Conservation (phyloP, 2,888 invertebrate species). For the Thelaira solivaga region DNA sequence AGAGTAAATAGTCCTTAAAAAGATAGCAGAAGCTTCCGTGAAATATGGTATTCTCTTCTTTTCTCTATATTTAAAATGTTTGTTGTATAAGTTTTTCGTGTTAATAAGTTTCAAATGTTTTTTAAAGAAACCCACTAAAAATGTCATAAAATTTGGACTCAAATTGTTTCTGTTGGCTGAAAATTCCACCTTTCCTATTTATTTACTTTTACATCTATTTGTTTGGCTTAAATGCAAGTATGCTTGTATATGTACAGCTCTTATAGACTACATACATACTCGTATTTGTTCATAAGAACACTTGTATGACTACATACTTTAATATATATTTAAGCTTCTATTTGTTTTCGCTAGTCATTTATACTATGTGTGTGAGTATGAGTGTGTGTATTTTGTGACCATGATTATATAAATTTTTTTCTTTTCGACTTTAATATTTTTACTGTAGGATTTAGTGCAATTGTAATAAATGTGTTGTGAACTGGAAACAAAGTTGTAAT, state of each 20-base stretch:
- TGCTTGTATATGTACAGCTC: too few relatives aligned
- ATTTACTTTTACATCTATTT: not conserved
- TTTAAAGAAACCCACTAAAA: constrained; percentile 1
- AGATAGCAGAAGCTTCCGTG: too few relatives aligned
- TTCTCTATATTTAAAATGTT: too few relatives aligned
- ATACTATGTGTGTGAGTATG: not conserved
- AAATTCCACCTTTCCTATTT: constrained; percentile 15
- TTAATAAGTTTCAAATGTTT: not conserved
- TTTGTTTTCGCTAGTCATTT: too few relatives aligned
- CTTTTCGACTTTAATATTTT: too few relatives aligned
- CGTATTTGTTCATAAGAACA: too few relatives aligned
- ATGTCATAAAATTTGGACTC: constrained; percentile 21
- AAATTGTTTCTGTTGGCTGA: constrained; percentile 12
- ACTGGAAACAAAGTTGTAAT: constrained; percentile 63
- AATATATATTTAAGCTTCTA: too few relatives aligned
- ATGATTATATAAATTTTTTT: constrained; percentile 31
- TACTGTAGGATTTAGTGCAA: constrained; percentile 44
- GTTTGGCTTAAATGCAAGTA: not conserved
- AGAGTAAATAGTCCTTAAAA: too few relatives aligned
- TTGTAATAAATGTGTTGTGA: constrained; percentile 63
- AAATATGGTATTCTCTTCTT: too few relatives aligned
- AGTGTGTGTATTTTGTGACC: constrained; percentile 18
- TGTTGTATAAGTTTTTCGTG: not conserved
- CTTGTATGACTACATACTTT: too few relatives aligned
- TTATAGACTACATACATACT: not conserved